These are phyloP conservation scores for Ectropis crepuscularia DNA, from an alignment of 2,888 invertebrate species.

Conservation along the genomic window DNA sequence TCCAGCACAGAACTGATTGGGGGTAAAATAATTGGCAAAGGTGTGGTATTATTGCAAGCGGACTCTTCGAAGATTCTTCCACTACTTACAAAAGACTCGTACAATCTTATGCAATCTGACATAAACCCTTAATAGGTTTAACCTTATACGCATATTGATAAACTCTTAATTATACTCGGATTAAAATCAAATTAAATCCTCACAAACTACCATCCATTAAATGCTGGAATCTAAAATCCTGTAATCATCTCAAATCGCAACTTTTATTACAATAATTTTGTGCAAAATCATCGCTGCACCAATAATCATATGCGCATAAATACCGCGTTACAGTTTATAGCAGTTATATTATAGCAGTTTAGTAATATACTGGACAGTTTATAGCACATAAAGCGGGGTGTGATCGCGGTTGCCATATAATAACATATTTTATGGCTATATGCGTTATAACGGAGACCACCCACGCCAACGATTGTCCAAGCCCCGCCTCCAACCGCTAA, in stretches of 20 bases:
- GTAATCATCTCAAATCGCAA: conserved; percentile 20
- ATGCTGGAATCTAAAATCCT: conserved; percentile 14
- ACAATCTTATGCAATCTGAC: no score
- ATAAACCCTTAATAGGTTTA: no score
- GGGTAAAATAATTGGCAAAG: no score
- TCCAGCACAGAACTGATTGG: no score
- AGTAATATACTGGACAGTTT: conserved; percentile 52
- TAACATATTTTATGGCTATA: conserved; percentile 68
- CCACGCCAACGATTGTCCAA: conserved; percentile 65
- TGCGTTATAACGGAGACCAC: conserved; percentile 67
- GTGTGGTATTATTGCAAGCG: no score
- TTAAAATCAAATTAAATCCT: conserved; percentile 8
- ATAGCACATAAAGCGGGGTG: conserved; percentile 70
- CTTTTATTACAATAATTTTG: conserved; percentile 34
- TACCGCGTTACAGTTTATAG: conserved; percentile 38
- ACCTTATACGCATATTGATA: background rate
- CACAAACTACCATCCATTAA: conserved; percentile 1
- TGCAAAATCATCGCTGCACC: conserved; percentile 34
- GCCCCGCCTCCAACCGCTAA: conserved; percentile 71
- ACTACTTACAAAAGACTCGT: no score
- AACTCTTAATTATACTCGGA: background rate
- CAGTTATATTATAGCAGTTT: conserved; percentile 44
- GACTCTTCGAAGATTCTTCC: no score
- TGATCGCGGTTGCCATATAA: conserved; percentile 65
- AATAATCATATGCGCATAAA: conserved; percentile 38